Evolutionary conservation across 2,113 vertebrate species (phyloP).

Genomic region (Epinephelus lanceolatus): DNA sequence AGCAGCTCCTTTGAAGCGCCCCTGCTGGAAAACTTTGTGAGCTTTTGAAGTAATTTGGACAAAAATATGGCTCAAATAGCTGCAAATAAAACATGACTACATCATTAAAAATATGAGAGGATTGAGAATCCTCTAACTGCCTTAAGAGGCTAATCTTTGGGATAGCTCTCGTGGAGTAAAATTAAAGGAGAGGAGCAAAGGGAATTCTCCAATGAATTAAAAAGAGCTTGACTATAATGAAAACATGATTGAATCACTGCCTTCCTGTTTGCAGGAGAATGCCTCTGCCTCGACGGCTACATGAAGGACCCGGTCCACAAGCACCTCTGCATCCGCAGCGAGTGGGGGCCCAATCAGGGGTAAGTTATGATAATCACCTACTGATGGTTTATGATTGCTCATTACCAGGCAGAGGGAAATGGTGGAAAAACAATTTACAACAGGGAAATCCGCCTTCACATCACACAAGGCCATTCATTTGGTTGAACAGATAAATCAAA

Average conservation of each 20-base stretch:
- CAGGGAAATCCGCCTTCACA: conserved; percentile 7
- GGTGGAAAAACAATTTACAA: conserved; percentile 5
- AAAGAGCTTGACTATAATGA: conserved; percentile 52
- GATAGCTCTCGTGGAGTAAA: conserved; percentile 22
- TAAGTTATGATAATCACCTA: conserved; percentile 82
- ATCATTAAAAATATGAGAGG: conserved; percentile 49
- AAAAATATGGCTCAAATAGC: conserved; percentile 3
- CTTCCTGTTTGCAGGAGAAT: conserved; percentile 88
- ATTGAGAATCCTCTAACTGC: conserved; percentile 34
- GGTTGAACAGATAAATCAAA: background rate
- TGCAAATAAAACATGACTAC: conserved; percentile 1
- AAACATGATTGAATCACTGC: conserved; percentile 34
- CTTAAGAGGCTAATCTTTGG: conserved; percentile 36
- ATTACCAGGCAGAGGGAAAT: conserved; percentile 29
- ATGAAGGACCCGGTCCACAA: conserved; percentile 98
- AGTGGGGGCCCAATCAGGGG: conserved; percentile 99
- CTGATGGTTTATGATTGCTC: conserved; percentile 30
- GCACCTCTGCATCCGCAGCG: conserved; percentile 97
- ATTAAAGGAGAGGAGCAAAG: conserved; percentile 35
- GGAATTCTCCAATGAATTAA: conserved; percentile 36
- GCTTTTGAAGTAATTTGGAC: conserved; percentile 10
- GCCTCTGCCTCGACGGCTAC: conserved; percentile 96
- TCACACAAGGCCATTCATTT: conserved; percentile 24
- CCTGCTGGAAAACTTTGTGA: conserved; percentile 20
- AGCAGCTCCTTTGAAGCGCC: background rate